Conservation (phyloP, 1,140 invertebrate species). For the Drosophila pectinifera region DNA sequence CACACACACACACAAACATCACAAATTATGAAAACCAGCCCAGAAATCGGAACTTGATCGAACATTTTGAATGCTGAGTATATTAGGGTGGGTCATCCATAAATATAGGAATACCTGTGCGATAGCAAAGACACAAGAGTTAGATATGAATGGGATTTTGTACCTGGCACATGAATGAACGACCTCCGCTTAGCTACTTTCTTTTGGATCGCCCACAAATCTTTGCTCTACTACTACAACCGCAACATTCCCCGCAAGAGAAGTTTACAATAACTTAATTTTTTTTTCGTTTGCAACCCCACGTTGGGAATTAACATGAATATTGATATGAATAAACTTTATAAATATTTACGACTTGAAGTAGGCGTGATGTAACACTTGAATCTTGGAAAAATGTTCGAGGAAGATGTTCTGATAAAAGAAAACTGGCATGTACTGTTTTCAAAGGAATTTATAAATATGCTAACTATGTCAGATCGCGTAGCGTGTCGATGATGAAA, state of each 20-base stretch:
- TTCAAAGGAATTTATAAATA: conserved; percentile 2
- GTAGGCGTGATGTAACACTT: not conserved
- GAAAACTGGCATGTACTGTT: not conserved
- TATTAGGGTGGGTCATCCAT: not conserved
- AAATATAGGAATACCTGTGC: not conserved
- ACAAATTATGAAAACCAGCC: not conserved
- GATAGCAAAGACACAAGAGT: not conserved
- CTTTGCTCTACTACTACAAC: not conserved
- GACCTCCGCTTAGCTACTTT: not conserved
- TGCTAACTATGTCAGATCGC: not conserved
- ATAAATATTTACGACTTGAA: conserved; percentile 1
- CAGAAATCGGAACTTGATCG: conserved; percentile 5
- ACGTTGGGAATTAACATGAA: not conserved
- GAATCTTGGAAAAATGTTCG: not conserved
- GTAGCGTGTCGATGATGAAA: not conserved
- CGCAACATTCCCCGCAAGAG: not conserved
- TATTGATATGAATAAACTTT: conserved; percentile 6
- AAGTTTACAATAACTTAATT: not conserved
- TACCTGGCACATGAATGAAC: conserved; percentile 10
- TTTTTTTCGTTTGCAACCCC: too few species aligned
- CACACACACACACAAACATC: not conserved
- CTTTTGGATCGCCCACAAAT: not conserved
- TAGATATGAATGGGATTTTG: conserved; percentile 9
- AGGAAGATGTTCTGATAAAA: not conserved
- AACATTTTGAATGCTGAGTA: not conserved